These are phyloP conservation scores for Bemisia tabaci DNA, from an alignment of 1,140 invertebrate genomes.

Conservation along the genomic window DNA sequence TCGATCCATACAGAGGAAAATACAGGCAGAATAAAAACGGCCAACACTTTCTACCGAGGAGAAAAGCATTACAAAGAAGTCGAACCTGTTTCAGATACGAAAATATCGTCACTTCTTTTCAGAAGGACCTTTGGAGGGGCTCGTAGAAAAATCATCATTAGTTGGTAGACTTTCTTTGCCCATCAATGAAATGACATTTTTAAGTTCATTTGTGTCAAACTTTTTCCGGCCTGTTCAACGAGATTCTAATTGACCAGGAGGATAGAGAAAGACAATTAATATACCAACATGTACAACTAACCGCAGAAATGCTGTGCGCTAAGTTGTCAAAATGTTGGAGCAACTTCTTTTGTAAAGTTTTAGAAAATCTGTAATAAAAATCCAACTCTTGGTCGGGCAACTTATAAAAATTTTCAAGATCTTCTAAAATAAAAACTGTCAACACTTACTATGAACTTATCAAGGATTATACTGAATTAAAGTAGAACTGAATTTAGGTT, in stretches of 20 bases:
- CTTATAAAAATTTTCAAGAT: too few species aligned
- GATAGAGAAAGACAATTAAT: background rate
- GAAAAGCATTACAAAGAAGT: too few species aligned
- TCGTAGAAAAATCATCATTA: background rate
- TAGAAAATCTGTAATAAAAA: too few species aligned
- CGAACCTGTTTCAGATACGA: background rate
- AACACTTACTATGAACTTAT: too few species aligned
- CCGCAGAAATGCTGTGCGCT: background rate
- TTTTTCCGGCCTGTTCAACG: background rate
- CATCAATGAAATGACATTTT: background rate
- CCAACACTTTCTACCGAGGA: too few species aligned
- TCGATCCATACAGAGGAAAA: too few species aligned
- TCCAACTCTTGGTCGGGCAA: too few species aligned
- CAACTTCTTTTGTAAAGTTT: too few species aligned
- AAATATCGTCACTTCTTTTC: background rate
- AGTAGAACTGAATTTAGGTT: too few species aligned
- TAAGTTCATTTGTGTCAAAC: background rate
- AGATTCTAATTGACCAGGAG: background rate
- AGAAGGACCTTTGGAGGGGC: background rate
- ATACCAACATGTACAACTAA: background rate
- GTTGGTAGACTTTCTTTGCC: background rate
- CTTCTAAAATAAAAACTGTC: too few species aligned
- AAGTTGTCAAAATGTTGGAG: background rate
- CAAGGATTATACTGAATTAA: too few species aligned
- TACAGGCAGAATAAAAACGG: too few species aligned